Base-by-base conservation (phyloP, 2,113 vertebrate genomes). In the Sylvia atricapilla region DNA sequence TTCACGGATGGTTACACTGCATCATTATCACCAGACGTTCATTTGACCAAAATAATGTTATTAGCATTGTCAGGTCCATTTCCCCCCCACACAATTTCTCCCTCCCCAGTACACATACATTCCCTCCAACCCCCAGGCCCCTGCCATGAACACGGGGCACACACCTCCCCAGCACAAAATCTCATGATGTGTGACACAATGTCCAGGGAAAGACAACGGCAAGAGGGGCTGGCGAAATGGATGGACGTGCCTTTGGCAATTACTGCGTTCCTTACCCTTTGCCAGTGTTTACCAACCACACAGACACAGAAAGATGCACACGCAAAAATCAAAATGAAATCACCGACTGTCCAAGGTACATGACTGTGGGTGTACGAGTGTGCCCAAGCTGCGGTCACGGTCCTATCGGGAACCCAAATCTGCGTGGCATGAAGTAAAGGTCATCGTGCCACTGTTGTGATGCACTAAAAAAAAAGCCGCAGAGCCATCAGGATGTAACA, bases 1-100 rank as follows among this genome's bases (percentile, higher is more conserved):
- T 98, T 98, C 98, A 98, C 91, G 98, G 98, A 97, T 98, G 97
- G 98, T 98, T 98, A 98, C 97, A 98, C 96, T 93, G 95, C 97
- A 98, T 98, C 98, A 98, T 98, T 98, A 98, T 98, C 97, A 97
- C 94, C 67, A 82, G 95, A 96, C 95, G 80, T 97, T 98, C 96
- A 94, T 98, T 98, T 98, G 97, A 96, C 93, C 94, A 97, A 97
- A 97, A 95, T 96, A 97, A 97, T 96, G 90, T 95, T 95, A 97
- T 97, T 97, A 98, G 95, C 97, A 96, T 97, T 62, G 16, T 94
- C 92, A 84, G 93, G 90, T 96, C 96, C 87, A 94, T 93, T 50
- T 84, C 30, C 84, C 79, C 79, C 91, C 31, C 55, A 37, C 78
- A 67, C 80, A 68, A 76, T 79, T 92, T 67, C 87, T 70, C 92